Evolutionary conservation across 2,797 vertebrate species (phyloP).

Genomic region (Adelosebastes latens): DNA sequence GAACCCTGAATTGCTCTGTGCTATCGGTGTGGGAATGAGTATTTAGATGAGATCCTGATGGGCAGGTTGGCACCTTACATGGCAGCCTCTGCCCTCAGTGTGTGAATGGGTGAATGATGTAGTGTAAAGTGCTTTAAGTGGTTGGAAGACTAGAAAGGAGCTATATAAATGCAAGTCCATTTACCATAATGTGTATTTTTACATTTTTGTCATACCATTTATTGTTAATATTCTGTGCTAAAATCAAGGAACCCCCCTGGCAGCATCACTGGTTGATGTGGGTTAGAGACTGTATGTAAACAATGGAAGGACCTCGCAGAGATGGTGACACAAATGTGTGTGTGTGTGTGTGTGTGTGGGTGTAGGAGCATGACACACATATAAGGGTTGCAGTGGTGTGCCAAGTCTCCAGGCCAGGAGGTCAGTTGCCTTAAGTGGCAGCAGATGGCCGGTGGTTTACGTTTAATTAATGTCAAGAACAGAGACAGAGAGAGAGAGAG

Average conservation of each 20-base stretch:
- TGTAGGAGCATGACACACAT: not conserved
- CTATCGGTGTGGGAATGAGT: too few species aligned
- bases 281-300: not conserved
- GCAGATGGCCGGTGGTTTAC: conserved; percentile 64
- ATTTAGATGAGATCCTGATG: too few species aligned
- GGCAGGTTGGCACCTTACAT: too few species aligned
- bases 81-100: too few species aligned
- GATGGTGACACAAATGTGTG: not conserved
- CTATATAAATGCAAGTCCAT: too few species aligned
- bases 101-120: too few species aligned
- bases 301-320: not conserved
- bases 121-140: too few species aligned
- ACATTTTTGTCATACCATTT: too few species aligned
- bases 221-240: not conserved
- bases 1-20: too few species aligned
- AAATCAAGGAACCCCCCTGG: not conserved
- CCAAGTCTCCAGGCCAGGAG: conserved; percentile 36
- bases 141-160: too few species aligned
- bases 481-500: not conserved
- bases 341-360: not conserved
- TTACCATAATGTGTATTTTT: too few species aligned
- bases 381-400: not conserved
- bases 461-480: conserved; percentile 60
- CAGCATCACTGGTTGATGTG: not conserved
- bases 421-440: conserved; percentile 42